These are phyloP conservation scores for Drosophila guanche DNA, from an alignment of 1,140 invertebrate species.

Conservation along the genomic window DNA sequence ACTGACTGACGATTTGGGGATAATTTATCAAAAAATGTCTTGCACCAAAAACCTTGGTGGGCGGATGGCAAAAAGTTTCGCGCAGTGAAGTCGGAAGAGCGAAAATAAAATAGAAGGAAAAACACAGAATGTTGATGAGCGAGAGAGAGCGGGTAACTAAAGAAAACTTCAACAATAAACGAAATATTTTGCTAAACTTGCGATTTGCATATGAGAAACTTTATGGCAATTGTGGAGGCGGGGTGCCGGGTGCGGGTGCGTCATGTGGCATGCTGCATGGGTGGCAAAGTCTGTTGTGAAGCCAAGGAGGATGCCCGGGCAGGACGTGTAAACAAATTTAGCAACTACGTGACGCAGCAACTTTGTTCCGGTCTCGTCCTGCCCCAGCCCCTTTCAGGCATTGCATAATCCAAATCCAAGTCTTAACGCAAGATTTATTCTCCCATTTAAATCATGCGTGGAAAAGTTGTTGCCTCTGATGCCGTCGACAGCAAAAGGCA, in stretches of 20 bases:
- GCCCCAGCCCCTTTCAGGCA: not conserved
- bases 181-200: slow-evolving; percentile 82
- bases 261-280: slow-evolving; percentile 4
- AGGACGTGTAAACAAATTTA: slow-evolving; percentile 80
- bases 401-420: slow-evolving; percentile 61
- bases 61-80: slow-evolving; percentile 32
- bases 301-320: slow-evolving; percentile 23
- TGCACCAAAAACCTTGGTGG: slow-evolving; percentile 30
- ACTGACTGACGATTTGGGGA: slow-evolving; percentile 28
- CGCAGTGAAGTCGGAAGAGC: not conserved
- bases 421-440: slow-evolving; percentile 80
- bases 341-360: slow-evolving; percentile 76
- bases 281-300: slow-evolving; percentile 7
- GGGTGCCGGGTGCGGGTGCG: not conserved
- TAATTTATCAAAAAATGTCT: slow-evolving; percentile 75
- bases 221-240: slow-evolving; percentile 69
- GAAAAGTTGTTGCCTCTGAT: slow-evolving; percentile 63
- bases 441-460: slow-evolving; percentile 79
- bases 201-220: slow-evolving; percentile 81
- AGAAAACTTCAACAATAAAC: slow-evolving; percentile 81
- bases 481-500: slow-evolving; percentile 57
- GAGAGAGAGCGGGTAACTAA: slow-evolving; percentile 51
- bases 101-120: slow-evolving; percentile 13
- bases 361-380: slow-evolving; percentile 30
- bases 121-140: slow-evolving; percentile 65